phyloP scores from a whole-genome alignment of 2,113 vertebrate genomes.

The Neotoma lepida region DNA sequence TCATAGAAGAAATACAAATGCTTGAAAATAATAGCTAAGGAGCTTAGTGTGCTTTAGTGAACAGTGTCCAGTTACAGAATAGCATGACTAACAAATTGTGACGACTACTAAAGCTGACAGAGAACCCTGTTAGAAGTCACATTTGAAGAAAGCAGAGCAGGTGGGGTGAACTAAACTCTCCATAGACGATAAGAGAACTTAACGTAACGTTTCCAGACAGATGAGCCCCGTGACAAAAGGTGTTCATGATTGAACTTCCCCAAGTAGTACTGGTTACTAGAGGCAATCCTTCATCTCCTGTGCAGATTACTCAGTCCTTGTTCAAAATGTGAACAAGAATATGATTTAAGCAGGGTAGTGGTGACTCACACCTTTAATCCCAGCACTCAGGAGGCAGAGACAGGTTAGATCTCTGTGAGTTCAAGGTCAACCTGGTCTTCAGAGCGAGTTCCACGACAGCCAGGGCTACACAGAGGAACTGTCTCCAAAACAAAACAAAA shows the following conservation, averaged over 20 bases:
- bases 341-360: not conserved
- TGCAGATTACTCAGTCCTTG: not conserved
- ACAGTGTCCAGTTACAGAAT: not conserved
- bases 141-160: not conserved
- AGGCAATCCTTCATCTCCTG: not conserved
- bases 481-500: not conserved
- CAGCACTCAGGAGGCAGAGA: not conserved
- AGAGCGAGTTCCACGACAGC: not conserved
- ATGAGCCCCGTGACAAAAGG: not conserved
- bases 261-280: not conserved
- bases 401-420: not conserved
- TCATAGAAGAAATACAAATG: not conserved
- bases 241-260: not conserved
- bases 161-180: not conserved
- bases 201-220: not conserved
- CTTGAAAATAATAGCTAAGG: not conserved
- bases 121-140: not conserved
- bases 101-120: not conserved
- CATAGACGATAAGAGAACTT: not conserved
- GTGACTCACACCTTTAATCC: not conserved
- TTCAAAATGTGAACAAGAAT: conserved; percentile 14
- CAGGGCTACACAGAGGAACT: not conserved
- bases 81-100: conserved; percentile 4
- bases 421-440: not conserved
- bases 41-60: not conserved